phyloP scores from a whole-genome alignment of 2,797 vertebrate species.

The Sphenodon punctatus region DNA sequence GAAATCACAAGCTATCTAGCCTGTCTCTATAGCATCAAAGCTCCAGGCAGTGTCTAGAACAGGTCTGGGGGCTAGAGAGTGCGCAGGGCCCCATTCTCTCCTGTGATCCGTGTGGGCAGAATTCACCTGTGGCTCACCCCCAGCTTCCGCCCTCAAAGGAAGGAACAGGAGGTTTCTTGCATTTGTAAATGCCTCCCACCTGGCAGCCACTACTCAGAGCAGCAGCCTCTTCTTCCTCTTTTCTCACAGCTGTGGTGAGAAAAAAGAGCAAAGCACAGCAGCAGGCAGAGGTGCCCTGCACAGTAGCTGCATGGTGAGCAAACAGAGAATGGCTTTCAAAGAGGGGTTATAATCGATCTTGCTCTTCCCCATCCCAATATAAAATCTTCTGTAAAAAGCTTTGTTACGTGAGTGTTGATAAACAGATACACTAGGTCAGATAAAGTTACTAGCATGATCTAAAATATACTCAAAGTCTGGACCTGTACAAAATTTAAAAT shows the following conservation, averaged over 20 bases:
- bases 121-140: constrained; percentile 23
- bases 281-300: background rate
- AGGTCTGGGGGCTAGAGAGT: background rate
- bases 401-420: too few species aligned
- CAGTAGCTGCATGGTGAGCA: background rate
- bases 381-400: too few species aligned
- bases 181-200: constrained; percentile 1
- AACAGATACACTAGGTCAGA: too few species aligned
- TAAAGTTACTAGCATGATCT: too few species aligned
- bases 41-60: background rate
- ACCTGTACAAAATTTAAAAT: too few species aligned
- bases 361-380: too few species aligned
- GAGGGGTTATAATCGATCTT: too few species aligned
- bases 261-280: background rate
- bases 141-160: constrained; percentile 60
- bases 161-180: constrained; percentile 49
- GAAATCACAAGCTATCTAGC: background rate
- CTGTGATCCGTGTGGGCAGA: constrained; percentile 15
- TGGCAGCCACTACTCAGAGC: background rate
- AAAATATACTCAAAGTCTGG: too few species aligned
- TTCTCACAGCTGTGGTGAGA: fast-evolving
- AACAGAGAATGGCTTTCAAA: too few species aligned
- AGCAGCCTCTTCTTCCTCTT: background rate
- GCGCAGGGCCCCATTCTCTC: background rate
- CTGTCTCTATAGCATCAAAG: background rate